phyloP scores from a whole-genome alignment of 2,888 invertebrate genomes.

The Sarcophaga subvicina region DNA sequence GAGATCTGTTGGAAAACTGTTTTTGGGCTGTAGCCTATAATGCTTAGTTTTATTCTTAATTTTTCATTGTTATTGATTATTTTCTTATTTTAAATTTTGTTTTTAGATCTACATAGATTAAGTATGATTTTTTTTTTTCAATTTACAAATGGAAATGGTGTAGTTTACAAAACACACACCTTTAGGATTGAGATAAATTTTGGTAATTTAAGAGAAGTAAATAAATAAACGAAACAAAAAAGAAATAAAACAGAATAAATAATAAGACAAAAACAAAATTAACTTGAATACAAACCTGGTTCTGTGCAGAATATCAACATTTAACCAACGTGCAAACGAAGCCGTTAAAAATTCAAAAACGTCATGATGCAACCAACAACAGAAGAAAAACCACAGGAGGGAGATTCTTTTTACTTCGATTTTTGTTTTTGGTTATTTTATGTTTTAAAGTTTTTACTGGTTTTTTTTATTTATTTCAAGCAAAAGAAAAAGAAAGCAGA shows the following conservation, averaged over 20 bases:
- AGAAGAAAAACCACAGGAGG: background rate
- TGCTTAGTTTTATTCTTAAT: too few relatives aligned
- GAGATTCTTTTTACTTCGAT: background rate
- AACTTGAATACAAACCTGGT: slow-evolving; percentile 66
- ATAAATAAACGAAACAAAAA: background rate
- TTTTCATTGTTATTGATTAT: too few relatives aligned
- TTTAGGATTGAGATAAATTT: slow-evolving; percentile 12
- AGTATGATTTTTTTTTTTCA: too few relatives aligned
- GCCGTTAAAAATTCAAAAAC: slow-evolving; percentile 57
- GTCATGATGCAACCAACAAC: slow-evolving; percentile 33
- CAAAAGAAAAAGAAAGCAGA: too few relatives aligned
- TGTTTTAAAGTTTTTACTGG: too few relatives aligned
- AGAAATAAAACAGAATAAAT: slow-evolving; percentile 2
- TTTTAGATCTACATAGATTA: too few relatives aligned
- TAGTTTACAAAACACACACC: background rate
- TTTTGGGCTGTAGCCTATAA: too few relatives aligned
- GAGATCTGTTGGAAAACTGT: too few relatives aligned
- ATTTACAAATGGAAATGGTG: background rate
- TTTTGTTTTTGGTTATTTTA: background rate
- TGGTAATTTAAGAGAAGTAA: slow-evolving; percentile 9
- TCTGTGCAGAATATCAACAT: slow-evolving; percentile 14
- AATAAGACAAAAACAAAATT: slow-evolving; percentile 21
- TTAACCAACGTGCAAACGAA: slow-evolving; percentile 3
- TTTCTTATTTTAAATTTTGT: too few relatives aligned
- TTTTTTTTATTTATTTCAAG: too few relatives aligned